Conservation (phyloP, 1,140 invertebrate genomes). For the Mylabris phalerata region DNA sequence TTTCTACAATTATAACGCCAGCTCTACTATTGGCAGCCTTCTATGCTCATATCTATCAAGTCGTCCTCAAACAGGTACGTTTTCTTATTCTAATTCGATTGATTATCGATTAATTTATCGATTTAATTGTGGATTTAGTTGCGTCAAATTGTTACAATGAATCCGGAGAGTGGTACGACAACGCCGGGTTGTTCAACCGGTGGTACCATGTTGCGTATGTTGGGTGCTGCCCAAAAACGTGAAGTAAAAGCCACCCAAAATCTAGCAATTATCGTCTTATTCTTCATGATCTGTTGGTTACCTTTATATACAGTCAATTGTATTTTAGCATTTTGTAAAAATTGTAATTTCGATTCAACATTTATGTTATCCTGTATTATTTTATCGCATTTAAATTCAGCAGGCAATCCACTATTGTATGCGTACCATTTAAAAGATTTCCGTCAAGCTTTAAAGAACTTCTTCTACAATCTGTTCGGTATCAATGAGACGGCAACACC, state of each 20-base stretch:
- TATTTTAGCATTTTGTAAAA: constrained; percentile 69
- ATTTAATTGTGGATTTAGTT: neutral
- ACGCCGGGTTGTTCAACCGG: constrained; percentile 25
- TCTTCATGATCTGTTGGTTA: constrained; percentile 91
- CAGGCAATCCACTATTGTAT: constrained; percentile 80
- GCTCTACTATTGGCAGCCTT: constrained; percentile 74
- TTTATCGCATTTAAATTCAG: constrained; percentile 82
- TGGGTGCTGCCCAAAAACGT: constrained; percentile 72
- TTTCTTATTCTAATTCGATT: too few relatives aligned
- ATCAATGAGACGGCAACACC: constrained; percentile 1
- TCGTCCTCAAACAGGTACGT: constrained; percentile 78
- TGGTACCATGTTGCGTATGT: constrained; percentile 66
- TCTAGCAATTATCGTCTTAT: constrained; percentile 80
- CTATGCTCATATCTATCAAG: constrained; percentile 81
- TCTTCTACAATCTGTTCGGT: constrained; percentile 51
- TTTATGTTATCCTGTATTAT: constrained; percentile 79
- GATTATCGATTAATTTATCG: too few relatives aligned
- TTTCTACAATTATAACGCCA: constrained; percentile 82
- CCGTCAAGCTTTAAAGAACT: constrained; percentile 61
- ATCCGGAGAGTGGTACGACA: constrained; percentile 37
- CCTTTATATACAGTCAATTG: constrained; percentile 88
- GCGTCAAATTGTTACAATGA: constrained; percentile 52
- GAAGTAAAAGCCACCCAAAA: constrained; percentile 89
- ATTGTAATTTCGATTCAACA: constrained; percentile 57
- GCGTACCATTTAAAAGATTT: constrained; percentile 87